Conservation (phyloP, 2,113 vertebrate genomes). For the Hiodon alosoides region DNA sequence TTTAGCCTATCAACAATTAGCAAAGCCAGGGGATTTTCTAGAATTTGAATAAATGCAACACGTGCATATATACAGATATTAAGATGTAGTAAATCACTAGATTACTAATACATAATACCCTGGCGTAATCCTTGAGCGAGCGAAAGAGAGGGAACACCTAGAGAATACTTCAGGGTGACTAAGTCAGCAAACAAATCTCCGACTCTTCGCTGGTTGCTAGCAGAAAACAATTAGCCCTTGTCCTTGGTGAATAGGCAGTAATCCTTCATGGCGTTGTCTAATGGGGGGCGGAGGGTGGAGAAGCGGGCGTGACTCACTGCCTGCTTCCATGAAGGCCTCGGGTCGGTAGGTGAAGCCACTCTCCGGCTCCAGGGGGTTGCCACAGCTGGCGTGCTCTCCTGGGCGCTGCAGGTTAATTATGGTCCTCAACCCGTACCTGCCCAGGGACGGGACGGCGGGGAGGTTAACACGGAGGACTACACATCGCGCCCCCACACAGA, state of each 20-base stretch:
- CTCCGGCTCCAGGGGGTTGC: slow-evolving; percentile 81
- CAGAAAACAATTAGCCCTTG: slow-evolving; percentile 11
- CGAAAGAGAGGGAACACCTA: too few relatives aligned
- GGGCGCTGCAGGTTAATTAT: slow-evolving; percentile 94
- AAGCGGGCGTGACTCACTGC: slow-evolving; percentile 73
- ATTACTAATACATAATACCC: too few relatives aligned
- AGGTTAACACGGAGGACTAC: background rate
- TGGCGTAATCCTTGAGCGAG: too few relatives aligned
- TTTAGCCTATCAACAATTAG: too few relatives aligned
- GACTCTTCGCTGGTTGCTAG: slow-evolving; percentile 1
- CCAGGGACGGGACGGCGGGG: too few relatives aligned
- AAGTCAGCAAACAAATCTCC: background rate
- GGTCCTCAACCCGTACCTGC: slow-evolving; percentile 83
- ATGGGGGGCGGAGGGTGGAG: slow-evolving; percentile 28
- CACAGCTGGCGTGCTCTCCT: slow-evolving; percentile 93
- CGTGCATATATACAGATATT: too few relatives aligned
- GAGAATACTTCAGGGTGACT: background rate
- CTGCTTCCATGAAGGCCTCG: slow-evolving; percentile 90
- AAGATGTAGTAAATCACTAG: too few relatives aligned
- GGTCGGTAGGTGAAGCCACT: slow-evolving; percentile 92
- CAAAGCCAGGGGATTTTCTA: too few relatives aligned
- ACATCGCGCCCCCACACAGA: slow-evolving; percentile 5
- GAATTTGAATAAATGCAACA: too few relatives aligned
- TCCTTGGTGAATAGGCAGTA: slow-evolving; percentile 25
- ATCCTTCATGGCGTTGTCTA: slow-evolving; percentile 40